Base-by-base conservation (phyloP, 2,113 vertebrate genomes). In the Sorex fumeus region DNA sequence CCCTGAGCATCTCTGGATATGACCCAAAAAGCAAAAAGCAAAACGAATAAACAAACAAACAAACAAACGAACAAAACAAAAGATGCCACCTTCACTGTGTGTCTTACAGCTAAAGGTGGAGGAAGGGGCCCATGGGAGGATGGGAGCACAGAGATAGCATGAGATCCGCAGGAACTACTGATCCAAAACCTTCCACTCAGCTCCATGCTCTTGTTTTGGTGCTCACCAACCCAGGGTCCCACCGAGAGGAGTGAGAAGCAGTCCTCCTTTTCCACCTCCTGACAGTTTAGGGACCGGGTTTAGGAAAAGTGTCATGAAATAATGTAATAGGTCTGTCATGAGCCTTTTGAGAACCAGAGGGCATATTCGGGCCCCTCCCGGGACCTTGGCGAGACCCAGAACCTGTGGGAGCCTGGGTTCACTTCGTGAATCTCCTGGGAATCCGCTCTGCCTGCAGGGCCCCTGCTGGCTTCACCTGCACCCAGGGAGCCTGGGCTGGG, bases 181-280 rank as follows among this genome's bases (percentile, higher is more conserved):
- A 23, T 10, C 1, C 2, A 6, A 1, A 30, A 15, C 16, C 40
- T 27, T 15, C 36, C 11, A 3, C 1, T 15, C 21, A 45, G 78
- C 27, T 9, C 18, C 6, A 9, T 8, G 13, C 8, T 18, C 67
- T 69, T 19, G 28, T 67, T 70, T 57, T 27, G 77, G 13, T 7
- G 53, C 57, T 57, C 60, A 2, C 6, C 7, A 16, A 8, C 57
- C 18, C 40, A 19, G 21, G 75, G 18, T 30, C 10, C 28, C 27
- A 30, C 27, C 7, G 30, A 7, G 28, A 50, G 30, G 8, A 84
- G 23, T 6, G 27, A 43, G n/a, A 62, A 47, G 43, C 11, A 81
- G 40, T 40, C 40, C 2, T 5, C 8, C 18, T 23, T 12, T n/a
- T 79, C 76, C 40, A 27, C 18, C 28, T 77, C 53, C 10, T 47